Percentiles rank a stretch among this genome's conserved stretches.
phyloP scores from a whole-genome alignment of 2,113 vertebrate genomes.

The Trogon surrucura region DNA sequence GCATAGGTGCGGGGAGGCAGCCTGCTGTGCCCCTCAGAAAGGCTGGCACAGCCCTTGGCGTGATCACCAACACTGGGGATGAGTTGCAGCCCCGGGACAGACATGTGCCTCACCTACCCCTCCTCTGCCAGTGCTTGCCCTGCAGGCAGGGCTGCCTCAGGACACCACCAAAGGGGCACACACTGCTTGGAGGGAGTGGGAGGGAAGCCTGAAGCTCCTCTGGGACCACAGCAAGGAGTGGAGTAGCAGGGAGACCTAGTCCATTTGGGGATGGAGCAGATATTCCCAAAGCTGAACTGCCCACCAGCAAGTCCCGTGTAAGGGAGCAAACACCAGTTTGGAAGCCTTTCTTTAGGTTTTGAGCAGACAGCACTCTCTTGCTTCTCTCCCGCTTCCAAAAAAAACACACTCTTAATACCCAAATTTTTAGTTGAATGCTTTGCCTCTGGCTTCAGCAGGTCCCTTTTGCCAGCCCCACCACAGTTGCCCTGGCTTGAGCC shows the following conservation, averaged over 20 bases:
- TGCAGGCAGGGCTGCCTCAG: background rate
- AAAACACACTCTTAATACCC: background rate
- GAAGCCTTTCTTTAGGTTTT: background rate
- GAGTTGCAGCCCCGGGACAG: background rate
- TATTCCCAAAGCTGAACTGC: background rate
- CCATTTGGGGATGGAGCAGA: background rate
- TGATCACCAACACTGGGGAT: fast-evolving
- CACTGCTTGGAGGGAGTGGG: background rate
- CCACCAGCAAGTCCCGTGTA: background rate
- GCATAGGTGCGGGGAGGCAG: fast-evolving
- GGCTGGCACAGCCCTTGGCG: background rate
- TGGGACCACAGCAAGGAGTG: background rate
- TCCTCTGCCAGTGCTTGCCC: background rate
- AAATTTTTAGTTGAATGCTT: background rate
- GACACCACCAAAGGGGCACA: background rate
- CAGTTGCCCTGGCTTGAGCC: fast-evolving
- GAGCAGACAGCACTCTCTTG: background rate
- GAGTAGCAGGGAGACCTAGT: background rate
- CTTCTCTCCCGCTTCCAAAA: background rate
- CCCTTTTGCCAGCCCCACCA: background rate
- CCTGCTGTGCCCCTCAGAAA: fast-evolving
- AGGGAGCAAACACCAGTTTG: background rate
- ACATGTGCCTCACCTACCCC: fast-evolving
- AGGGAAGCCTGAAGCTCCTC: background rate
- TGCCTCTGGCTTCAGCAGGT: background rate